A percentile compares a stretch with the other conserved stretches of the same genome.
phyloP scores from a whole-genome alignment of 2,113 vertebrate species.

The Odontesthes bonariensis region DNA sequence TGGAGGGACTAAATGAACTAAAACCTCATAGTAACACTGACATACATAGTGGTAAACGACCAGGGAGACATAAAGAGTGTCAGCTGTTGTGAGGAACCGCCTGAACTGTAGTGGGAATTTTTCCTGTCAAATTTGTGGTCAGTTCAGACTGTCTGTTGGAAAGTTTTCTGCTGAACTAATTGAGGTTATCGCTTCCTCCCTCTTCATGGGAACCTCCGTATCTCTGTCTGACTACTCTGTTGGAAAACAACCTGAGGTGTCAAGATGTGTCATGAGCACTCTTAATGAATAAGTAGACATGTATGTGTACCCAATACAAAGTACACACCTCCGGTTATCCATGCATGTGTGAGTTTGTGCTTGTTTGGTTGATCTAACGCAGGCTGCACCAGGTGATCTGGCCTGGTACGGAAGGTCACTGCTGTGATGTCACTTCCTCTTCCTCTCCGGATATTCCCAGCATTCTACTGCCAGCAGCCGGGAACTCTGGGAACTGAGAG shows the following conservation, averaged over 20 bases:
- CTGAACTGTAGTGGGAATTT: constrained; percentile 18
- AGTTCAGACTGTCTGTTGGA: constrained; percentile 34
- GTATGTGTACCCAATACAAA: constrained; percentile 18
- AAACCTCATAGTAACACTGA: neutral
- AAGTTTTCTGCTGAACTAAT: constrained; percentile 47
- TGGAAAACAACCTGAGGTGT: constrained; percentile 28
- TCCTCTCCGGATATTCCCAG: constrained; percentile 88
- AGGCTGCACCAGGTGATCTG: constrained; percentile 82
- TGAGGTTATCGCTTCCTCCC: constrained; percentile 58
- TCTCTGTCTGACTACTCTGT: constrained; percentile 20
- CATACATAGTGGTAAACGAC: neutral
- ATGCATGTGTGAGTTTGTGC: constrained; percentile 18
- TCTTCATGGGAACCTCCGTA: constrained; percentile 54
- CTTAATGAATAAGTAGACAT: neutral
- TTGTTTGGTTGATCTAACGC: constrained; percentile 58
- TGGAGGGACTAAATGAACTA: neutral
- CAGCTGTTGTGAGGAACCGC: constrained; percentile 28
- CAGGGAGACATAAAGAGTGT: constrained; percentile 2
- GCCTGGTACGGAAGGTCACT: constrained; percentile 82
- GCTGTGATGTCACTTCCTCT: constrained; percentile 84
- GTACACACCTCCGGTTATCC: constrained; percentile 9
- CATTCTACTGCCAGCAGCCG: constrained; percentile 82
- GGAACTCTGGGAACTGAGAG: constrained; percentile 82
- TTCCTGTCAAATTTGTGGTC: constrained; percentile 16
- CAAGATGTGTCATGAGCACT: constrained; percentile 23